A percentile compares a stretch with the other conserved stretches of the same genome.
These are phyloP conservation scores for Axis porcinus DNA, from an alignment of 2,113 vertebrate genomes.

Conservation along the genomic window DNA sequence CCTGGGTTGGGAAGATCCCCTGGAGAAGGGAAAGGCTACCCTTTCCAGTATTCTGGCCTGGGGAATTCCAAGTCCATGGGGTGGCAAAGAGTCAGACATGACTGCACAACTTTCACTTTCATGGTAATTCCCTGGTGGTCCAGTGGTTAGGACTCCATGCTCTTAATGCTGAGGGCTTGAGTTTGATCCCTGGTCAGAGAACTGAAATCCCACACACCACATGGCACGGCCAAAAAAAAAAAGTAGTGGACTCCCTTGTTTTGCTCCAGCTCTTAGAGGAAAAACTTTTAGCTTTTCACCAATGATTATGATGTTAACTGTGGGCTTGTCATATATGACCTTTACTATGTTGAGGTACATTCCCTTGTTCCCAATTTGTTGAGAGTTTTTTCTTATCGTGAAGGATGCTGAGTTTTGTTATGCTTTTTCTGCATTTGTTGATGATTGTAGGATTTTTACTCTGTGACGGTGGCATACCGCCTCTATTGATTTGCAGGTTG, in stretches of 20 bases:
- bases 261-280: not conserved
- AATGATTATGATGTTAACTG: not conserved
- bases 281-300: not conserved
- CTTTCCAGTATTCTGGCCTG: not conserved
- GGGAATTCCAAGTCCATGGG: not conserved
- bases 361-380: not conserved
- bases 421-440: not conserved
- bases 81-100: not conserved
- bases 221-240: not conserved
- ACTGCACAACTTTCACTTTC: not conserved
- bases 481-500: not conserved
- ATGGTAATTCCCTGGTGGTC: not conserved
- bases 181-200: not conserved
- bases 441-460: not conserved
- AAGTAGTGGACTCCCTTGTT: not conserved
- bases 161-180: not conserved
- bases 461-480: not conserved
- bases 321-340: not conserved
- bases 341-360: not conserved
- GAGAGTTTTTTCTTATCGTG: not conserved
- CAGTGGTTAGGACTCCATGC: not conserved
- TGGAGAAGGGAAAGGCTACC: not conserved
- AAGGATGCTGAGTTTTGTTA: not conserved
- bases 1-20: too few relatives aligned
- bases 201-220: not conserved